These are phyloP conservation scores for Drosophila nikananu DNA, from an alignment of 1,140 invertebrate genomes.

Conservation along the genomic window DNA sequence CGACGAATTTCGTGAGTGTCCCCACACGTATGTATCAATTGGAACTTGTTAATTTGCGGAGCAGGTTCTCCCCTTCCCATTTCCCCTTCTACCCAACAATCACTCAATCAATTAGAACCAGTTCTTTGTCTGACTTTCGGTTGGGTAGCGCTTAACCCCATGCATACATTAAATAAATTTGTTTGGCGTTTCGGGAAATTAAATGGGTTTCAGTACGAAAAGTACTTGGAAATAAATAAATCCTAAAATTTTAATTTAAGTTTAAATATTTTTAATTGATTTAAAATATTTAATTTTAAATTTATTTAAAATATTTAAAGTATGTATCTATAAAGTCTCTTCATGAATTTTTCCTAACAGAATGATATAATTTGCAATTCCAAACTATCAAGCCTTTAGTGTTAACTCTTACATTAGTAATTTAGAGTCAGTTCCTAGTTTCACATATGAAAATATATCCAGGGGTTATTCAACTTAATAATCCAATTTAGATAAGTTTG, in stretches of 20 bases:
- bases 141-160: slow-evolving; percentile 12
- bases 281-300: not conserved
- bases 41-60: slow-evolving; percentile 75
- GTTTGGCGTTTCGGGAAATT: not conserved
- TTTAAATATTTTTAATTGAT: not conserved
- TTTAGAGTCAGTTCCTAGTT: too few relatives aligned
- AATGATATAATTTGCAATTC: not conserved
- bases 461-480: not conserved
- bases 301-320: not conserved
- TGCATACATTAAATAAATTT: not conserved
- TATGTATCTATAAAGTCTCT: not conserved
- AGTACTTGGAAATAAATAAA: not conserved
- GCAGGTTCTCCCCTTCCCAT: slow-evolving; percentile 59
- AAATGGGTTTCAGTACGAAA: not conserved
- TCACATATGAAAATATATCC: not conserved
- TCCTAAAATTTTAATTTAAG: not conserved
- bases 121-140: slow-evolving; percentile 29
- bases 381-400: too few relatives aligned
- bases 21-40: slow-evolving; percentile 62
- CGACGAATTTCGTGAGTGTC: slow-evolving; percentile 42
- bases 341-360: not conserved
- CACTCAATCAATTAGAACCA: slow-evolving; percentile 53
- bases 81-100: slow-evolving; percentile 12
- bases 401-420: too few relatives aligned
- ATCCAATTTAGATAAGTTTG: not conserved